phyloP scores from a whole-genome alignment of 2,888 invertebrate species.

The Liposcelis brunnea region DNA sequence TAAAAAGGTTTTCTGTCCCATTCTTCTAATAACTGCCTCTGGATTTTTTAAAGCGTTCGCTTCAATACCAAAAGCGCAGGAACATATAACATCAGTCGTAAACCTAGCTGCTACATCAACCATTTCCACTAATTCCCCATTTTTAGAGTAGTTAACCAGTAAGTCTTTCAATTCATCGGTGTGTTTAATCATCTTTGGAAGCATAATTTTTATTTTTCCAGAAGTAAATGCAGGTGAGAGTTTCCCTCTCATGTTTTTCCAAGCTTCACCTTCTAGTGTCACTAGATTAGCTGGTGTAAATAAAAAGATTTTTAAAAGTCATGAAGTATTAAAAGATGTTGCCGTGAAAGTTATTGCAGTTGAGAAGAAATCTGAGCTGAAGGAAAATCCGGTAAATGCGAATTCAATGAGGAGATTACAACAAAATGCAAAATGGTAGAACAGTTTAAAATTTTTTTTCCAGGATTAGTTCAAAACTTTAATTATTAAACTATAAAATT shows the following conservation, averaged over 20 bases:
- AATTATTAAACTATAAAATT: too few species aligned
- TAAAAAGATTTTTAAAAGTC: too few species aligned
- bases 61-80: slow-evolving; percentile 19
- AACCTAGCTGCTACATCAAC: slow-evolving; percentile 15
- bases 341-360: too few species aligned
- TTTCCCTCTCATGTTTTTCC: slow-evolving; percentile 21
- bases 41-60: slow-evolving; percentile 15
- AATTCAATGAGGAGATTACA: too few species aligned
- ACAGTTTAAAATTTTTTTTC: too few species aligned
- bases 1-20: slow-evolving; percentile 14
- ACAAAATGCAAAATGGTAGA: too few species aligned
- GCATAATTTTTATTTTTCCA: slow-evolving; percentile 21
- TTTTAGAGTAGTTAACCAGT: neutral
- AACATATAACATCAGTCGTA: slow-evolving; percentile 20
- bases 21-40: slow-evolving; percentile 14
- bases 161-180: neutral
- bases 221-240: slow-evolving; percentile 22
- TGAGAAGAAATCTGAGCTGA: too few species aligned
- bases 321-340: too few species aligned
- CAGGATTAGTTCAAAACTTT: too few species aligned
- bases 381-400: too few species aligned
- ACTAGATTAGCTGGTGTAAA: too few species aligned
- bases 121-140: neutral
- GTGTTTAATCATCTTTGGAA: neutral
- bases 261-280: too few species aligned